A percentile compares a stretch with the other conserved stretches of the same genome.
phyloP scores from a whole-genome alignment of 2,113 vertebrate genomes.

The Festucalex cinctus region DNA sequence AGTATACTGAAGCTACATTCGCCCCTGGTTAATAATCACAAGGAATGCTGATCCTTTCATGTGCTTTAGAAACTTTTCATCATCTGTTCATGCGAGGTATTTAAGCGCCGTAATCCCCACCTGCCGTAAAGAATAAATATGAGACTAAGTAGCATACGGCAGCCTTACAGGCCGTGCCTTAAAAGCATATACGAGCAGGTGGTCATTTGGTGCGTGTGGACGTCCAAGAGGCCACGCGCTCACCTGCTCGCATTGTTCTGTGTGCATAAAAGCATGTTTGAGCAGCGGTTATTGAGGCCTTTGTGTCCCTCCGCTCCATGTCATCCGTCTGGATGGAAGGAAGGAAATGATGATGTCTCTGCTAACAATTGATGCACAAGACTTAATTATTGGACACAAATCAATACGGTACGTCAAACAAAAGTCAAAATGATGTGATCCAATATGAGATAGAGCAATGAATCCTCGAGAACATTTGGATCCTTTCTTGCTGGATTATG shows the following conservation, averaged over 20 bases:
- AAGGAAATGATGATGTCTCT: not conserved
- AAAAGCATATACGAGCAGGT: conserved; percentile 71
- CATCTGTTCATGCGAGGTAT: conserved; percentile 63
- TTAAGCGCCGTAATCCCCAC: conserved; percentile 69
- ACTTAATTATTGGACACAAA: conserved; percentile 3
- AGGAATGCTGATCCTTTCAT: not conserved
- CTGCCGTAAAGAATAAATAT: conserved; percentile 66
- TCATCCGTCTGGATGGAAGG: conserved; percentile 7
- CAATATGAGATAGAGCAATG: not conserved
- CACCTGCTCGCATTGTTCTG: conserved; percentile 59
- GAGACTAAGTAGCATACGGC: conserved; percentile 58
- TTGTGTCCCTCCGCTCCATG: conserved; percentile 31
- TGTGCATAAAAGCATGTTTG: conserved; percentile 59
- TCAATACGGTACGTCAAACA: not conserved
- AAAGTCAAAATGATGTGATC: not conserved
- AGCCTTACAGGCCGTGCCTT: conserved; percentile 44
- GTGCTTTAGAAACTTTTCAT: conserved; percentile 49
- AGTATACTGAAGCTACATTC: not conserved
- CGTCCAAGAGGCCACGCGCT: conserved; percentile 41
- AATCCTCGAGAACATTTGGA: not conserved
- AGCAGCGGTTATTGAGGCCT: conserved; percentile 42
- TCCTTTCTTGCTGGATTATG: not conserved
- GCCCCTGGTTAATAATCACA: not conserved
- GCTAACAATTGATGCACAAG: not conserved
- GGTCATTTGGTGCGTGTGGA: conserved; percentile 49